phyloP scores from a whole-genome alignment of 1,140 invertebrate genomes.

The Diachasmimorpha longicaudata region DNA sequence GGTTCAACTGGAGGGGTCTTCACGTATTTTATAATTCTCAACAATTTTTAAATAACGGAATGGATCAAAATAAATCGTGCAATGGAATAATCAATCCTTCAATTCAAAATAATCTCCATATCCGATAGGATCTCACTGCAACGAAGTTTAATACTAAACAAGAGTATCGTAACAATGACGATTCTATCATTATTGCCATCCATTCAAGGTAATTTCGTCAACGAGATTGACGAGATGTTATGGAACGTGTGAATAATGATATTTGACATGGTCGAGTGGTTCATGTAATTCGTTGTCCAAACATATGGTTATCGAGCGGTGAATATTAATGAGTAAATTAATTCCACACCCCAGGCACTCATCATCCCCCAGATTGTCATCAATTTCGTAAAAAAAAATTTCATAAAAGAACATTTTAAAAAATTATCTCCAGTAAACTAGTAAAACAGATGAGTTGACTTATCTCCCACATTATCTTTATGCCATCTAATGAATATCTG shows the following conservation, averaged over 20 bases:
- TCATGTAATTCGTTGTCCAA: slow-evolving; percentile 16
- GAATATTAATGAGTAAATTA: slow-evolving; percentile 3
- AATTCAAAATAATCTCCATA: too few species aligned
- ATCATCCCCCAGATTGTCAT: background rate
- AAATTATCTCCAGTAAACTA: too few species aligned
- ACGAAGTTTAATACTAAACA: background rate
- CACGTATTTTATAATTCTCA: too few species aligned
- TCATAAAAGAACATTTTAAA: background rate
- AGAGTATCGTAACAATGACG: background rate
- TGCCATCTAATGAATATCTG: too few species aligned
- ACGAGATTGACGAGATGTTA: slow-evolving; percentile 5
- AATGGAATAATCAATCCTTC: too few species aligned
- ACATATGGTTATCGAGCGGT: background rate
- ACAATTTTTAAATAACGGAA: too few species aligned
- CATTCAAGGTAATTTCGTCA: slow-evolving; percentile 4
- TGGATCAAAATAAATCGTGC: too few species aligned
- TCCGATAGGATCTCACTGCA: too few species aligned
- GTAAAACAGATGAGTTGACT: too few species aligned
- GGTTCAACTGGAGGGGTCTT: too few species aligned
- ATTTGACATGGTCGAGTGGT: slow-evolving; percentile 15
- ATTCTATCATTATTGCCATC: background rate
- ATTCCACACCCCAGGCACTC: background rate
- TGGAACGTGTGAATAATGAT: slow-evolving; percentile 13
- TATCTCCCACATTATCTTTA: too few species aligned
- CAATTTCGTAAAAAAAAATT: background rate